These are phyloP conservation scores for Diadegma fenestrale DNA, from an alignment of 2,888 invertebrate genomes.

Conservation along the genomic window DNA sequence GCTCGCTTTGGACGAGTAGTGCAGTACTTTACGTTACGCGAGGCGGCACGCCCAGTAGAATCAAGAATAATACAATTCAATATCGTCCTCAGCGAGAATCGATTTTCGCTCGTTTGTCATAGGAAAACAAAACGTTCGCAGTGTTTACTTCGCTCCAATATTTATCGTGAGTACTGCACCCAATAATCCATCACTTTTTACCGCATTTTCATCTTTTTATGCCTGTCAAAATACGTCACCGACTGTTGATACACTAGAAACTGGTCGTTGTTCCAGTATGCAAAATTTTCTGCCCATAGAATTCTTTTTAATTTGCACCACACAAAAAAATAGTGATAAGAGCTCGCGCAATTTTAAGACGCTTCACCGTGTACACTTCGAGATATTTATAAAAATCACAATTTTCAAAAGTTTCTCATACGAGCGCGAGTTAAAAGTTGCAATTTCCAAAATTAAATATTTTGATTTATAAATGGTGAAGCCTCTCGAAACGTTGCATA, in stretches of 20 bases:
- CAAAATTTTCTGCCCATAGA: no score
- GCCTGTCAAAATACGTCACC: not conserved
- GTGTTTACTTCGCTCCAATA: not conserved
- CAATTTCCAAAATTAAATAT: no score
- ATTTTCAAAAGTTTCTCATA: no score
- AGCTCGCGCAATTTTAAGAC: no score
- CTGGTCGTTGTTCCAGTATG: not conserved
- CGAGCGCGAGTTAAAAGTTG: no score
- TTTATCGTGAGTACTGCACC: conserved; percentile 10
- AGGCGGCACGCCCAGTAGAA: conserved; percentile 12
- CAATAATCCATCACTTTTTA: not conserved
- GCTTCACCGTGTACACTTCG: no score
- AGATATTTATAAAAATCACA: no score
- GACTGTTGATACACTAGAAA: not conserved
- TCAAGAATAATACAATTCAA: not conserved
- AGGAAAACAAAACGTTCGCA: not conserved
- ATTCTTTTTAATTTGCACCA: no score
- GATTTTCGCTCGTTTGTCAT: not conserved
- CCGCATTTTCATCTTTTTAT: not conserved
- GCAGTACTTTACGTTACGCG: conserved; percentile 20
- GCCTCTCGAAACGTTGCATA: no score
- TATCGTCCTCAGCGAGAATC: not conserved
- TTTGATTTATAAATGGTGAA: no score
- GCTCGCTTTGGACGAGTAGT: not conserved
- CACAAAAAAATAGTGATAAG: no score